Evolutionary conservation across 2,797 vertebrate species (phyloP).

Genomic region (Alcedo quadribrachys): DNA sequence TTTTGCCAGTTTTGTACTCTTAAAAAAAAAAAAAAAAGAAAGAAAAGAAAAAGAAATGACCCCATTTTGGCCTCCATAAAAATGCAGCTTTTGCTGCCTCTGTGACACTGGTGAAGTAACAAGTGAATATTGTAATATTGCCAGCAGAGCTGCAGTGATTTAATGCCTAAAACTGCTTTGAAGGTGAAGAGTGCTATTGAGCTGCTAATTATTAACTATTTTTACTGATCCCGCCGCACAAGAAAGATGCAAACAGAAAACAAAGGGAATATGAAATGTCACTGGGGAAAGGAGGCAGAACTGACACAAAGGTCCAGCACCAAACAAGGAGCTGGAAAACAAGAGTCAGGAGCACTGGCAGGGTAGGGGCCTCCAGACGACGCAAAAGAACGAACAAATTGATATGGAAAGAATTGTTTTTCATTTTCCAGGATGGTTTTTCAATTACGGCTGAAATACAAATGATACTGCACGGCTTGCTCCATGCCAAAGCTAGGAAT

Average conservation of each 20-base stretch:
- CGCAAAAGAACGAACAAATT: background rate
- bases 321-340: background rate
- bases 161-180: slow-evolving; percentile 54
- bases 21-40: background rate
- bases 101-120: slow-evolving; percentile 56
- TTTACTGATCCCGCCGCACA: slow-evolving; percentile 31
- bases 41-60: background rate
- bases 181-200: slow-evolving; percentile 64
- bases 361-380: background rate
- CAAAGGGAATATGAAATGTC: background rate
- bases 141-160: slow-evolving; percentile 53
- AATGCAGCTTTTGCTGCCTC: slow-evolving; percentile 7
- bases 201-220: slow-evolving; percentile 70
- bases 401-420: background rate
- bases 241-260: slow-evolving; percentile 41
- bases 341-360: background rate
- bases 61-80: slow-evolving; percentile 55
- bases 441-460: slow-evolving; percentile 17
- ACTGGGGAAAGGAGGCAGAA: background rate
- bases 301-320: rapidly evolving
- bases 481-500: background rate
- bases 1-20: slow-evolving; percentile 57
- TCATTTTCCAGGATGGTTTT: background rate
- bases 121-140: slow-evolving; percentile 56
- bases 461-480: background rate